Base-by-base conservation (phyloP, 2,797 vertebrate genomes). In the Acridotheres tristis region DNA sequence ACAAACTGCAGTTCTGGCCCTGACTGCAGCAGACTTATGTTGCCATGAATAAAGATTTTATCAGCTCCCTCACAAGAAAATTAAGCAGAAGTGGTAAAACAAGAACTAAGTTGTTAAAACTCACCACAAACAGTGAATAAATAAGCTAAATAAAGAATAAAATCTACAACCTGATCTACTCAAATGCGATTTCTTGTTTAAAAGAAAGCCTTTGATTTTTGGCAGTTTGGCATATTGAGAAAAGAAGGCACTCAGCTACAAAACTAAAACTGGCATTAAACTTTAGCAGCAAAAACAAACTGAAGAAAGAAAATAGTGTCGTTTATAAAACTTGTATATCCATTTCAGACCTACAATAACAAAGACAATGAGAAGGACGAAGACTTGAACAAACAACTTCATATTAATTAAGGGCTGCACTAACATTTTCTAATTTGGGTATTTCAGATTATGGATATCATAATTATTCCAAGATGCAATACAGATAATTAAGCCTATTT, bases 1-100 rank as follows among this genome's bases (percentile, higher is more conserved):
- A 48, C 15, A 2, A 4, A 7, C 30, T 42, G 8, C 16, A 45
- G 7, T 67, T 81, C 53, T 69, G 48, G 23, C 27, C 22, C 29
- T 62, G 47, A 51, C n/a, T 66, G 57, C 2, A 3, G 47, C 34
- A 73, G 27, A 29, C 22, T 53, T 17, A 6, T 0, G 0, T 8
- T 5, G 5, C 32, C 50, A 54, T 13, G 13, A 85, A 19, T 11
- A 69, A 85, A 50, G 25, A 58, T 66, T 85, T 88, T 55, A 81
- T 38, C 47, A 72, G 32, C 48, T 26, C 51, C n/a, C 12, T 79
- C 40, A 69, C 17, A 58, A 22, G 43, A 85, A 82, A 86, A 59
- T 48, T 6, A 80, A 80, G 51, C 25, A 88, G 38, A 93, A 75
- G 13, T 0, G 0, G n/a, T 36, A 66, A 88, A 79, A 58, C 36